Percentiles rank a stretch among this genome's conserved stretches.
Conservation (phyloP, 2,113 vertebrate species). For the Muntiacus muntjak region DNA sequence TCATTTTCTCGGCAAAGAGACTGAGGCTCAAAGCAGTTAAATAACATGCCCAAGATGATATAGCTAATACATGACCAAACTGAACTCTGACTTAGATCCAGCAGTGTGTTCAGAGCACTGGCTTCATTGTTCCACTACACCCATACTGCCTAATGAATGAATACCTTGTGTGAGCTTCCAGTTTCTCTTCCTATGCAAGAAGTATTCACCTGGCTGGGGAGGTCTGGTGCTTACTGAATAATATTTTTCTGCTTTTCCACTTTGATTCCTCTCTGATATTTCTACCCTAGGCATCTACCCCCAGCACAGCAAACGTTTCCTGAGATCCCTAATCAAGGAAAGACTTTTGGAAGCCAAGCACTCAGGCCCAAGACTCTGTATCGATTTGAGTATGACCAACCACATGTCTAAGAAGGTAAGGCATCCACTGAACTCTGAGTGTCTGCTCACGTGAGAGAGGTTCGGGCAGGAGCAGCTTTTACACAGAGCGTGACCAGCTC, state of each 20-base stretch:
- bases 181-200: neutral
- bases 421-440: neutral
- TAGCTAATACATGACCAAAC: neutral
- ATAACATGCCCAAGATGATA: neutral
- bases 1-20: neutral
- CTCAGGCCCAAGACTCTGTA: slow-evolving; percentile 85
- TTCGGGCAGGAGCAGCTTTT: neutral
- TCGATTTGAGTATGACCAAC: slow-evolving; percentile 89
- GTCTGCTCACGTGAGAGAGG: neutral
- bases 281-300: slow-evolving; percentile 6
- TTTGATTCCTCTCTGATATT: slow-evolving; percentile 5
- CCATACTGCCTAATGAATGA: neutral
- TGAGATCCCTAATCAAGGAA: slow-evolving; percentile 83
- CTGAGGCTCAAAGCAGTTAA: neutral
- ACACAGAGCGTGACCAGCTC: neutral
- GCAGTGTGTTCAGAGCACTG: neutral
- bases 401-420: slow-evolving; percentile 90
- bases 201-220: neutral
- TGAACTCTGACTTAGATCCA: neutral
- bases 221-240: neutral
- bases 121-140: neutral
- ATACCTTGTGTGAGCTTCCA: neutral
- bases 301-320: slow-evolving; percentile 82
- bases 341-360: slow-evolving; percentile 84
- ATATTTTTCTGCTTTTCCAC: neutral